Percentiles rank a stretch among this genome's conserved stretches.
phyloP scores from a whole-genome alignment of 2,113 vertebrate species.

The Chitala chitala region DNA sequence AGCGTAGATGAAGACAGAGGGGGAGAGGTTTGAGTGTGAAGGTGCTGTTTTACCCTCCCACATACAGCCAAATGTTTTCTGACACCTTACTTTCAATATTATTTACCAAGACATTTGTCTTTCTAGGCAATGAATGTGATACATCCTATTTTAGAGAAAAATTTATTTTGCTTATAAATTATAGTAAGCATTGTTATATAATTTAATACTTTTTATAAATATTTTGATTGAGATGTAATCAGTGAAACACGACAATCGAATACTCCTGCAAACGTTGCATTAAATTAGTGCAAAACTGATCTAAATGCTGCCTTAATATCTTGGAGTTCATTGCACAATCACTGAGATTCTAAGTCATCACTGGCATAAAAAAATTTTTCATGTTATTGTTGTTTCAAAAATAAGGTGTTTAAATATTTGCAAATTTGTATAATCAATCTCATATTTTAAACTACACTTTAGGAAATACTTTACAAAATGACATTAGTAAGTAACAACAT shows the following conservation, averaged over 20 bases:
- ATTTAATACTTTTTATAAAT: background rate
- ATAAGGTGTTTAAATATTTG: no score
- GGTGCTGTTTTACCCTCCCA: no score
- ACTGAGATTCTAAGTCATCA: background rate
- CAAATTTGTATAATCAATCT: background rate
- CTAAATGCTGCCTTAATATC: no score
- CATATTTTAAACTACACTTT: background rate
- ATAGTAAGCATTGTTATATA: background rate
- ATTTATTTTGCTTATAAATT: background rate
- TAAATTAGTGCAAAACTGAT: no score
- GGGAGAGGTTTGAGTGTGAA: no score
- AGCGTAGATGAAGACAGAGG: background rate
- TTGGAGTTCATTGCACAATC: background rate
- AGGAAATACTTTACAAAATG: background rate
- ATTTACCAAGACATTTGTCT: no score
- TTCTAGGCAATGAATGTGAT: no score
- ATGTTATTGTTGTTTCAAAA: background rate
- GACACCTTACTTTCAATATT: background rate
- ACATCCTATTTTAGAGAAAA: no score
- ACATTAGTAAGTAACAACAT: background rate
- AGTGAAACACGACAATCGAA: no score
- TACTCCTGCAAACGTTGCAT: no score
- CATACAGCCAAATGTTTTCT: background rate
- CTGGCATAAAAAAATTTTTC: background rate
- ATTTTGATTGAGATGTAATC: background rate